Evolutionary conservation across 2,113 vertebrate species (phyloP).

Genomic region (Stegastes partitus): DNA sequence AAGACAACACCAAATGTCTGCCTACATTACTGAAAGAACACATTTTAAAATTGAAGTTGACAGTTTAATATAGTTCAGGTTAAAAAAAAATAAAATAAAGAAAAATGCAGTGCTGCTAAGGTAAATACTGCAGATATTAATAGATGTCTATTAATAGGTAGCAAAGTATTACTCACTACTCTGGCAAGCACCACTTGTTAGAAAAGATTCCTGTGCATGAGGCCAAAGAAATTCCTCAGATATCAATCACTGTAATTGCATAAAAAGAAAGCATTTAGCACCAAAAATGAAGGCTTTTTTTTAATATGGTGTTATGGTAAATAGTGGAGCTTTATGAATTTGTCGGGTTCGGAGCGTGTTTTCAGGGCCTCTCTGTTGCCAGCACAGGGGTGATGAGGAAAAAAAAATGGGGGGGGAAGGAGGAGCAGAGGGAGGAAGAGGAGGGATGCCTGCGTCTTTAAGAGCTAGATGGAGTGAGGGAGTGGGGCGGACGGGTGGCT

Average conservation of each 20-base stretch:
- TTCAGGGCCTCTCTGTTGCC: conserved; percentile 16
- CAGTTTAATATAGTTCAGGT: too few species aligned
- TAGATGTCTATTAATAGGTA: conserved; percentile 26
- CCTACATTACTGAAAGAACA: neutral
- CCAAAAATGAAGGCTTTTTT: neutral
- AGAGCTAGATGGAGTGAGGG: conserved; percentile 77
- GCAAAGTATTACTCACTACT: conserved; percentile 9
- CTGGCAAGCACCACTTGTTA: conserved; percentile 25
- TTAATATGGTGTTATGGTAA: neutral
- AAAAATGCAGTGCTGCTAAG: conserved; percentile 2
- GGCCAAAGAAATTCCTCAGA: conserved; percentile 20
- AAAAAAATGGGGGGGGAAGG: neutral
- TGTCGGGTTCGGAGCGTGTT: neutral
- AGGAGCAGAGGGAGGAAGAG: conserved; percentile 6
- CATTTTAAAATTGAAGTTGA: too few species aligned
- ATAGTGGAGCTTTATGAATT: neutral
- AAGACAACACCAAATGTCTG: neutral
- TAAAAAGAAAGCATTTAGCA: conserved; percentile 16
- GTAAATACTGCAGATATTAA: conserved; percentile 29
- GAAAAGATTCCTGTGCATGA: neutral
- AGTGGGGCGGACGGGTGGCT: conserved; percentile 71
- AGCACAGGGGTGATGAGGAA: conserved; percentile 7
- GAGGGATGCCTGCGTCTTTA: conserved; percentile 77
- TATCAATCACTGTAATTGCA: neutral
- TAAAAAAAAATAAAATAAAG: neutral